Evolutionary conservation across 2,888 invertebrate species (phyloP).

Genomic region (Danaus chrysippus): DNA sequence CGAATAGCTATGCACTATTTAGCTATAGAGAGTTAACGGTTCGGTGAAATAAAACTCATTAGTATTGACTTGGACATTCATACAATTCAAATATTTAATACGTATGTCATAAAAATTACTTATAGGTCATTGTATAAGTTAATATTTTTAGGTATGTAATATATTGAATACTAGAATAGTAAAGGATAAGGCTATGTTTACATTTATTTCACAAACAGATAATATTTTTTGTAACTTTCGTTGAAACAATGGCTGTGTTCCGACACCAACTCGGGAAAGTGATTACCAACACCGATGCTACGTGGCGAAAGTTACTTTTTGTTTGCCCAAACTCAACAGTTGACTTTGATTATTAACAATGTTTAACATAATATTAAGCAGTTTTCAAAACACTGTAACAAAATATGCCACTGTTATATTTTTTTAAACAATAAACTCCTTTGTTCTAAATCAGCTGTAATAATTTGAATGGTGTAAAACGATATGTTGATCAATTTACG

Average conservation of each 20-base stretch:
- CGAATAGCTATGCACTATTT: neutral
- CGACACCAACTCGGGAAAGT: constrained; percentile 68
- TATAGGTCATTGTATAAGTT: no score
- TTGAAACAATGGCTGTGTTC: constrained; percentile 58
- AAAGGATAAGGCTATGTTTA: no score
- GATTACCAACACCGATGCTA: constrained; percentile 48
- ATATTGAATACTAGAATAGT: no score
- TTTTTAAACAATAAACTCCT: neutral
- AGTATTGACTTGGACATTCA: no score
- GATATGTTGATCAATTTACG: constrained; percentile 33
- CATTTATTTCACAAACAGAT: no score
- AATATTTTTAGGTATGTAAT: no score
- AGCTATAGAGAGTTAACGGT: neutral
- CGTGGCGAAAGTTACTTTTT: constrained; percentile 63
- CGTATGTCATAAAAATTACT: no score
- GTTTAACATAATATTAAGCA: constrained; percentile 14
- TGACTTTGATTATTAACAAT: constrained; percentile 51
- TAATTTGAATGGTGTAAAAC: constrained; percentile 3
- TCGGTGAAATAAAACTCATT: constrained; percentile 10
- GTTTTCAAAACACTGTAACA: no score
- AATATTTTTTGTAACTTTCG: constrained; percentile 53
- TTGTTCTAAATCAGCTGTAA: constrained; percentile 8
- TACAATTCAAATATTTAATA: no score
- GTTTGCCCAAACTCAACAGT: constrained; percentile 47
- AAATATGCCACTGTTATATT: no score